Percentiles rank a stretch among this genome's conserved stretches.
phyloP scores from a whole-genome alignment of 2,888 invertebrate species.

The Habroteleia sp. region DNA sequence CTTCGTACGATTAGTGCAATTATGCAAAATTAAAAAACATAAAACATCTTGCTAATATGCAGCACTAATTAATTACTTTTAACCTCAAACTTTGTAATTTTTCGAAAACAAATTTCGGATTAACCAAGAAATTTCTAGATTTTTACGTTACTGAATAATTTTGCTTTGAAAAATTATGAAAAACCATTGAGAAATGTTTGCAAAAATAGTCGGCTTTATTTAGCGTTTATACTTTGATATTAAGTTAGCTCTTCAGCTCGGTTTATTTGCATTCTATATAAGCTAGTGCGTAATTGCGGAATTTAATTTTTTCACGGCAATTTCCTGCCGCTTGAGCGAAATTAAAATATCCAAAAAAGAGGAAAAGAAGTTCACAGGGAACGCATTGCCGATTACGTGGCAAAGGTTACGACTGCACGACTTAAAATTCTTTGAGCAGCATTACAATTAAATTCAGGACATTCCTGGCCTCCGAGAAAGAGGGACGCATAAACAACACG shows the following conservation, averaged over 20 bases:
- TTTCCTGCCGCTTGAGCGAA: conserved; percentile 48
- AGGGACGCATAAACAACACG: conserved; percentile 37
- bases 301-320: conserved; percentile 48
- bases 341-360: conserved; percentile 54
- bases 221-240: conserved; percentile 16
- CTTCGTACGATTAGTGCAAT: too few species aligned
- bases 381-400: conserved; percentile 53
- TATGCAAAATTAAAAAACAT: too few species aligned
- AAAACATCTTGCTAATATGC: too few species aligned
- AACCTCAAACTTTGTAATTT: too few species aligned
- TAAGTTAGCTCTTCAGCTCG: neutral
- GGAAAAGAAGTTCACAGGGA: conserved; percentile 21
- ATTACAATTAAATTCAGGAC: conserved; percentile 48
- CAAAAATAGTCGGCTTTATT: conserved; percentile 1
- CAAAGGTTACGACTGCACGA: conserved; percentile 41
- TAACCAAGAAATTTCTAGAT: too few species aligned
- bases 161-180: too few species aligned
- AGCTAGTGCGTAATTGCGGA: conserved; percentile 41
- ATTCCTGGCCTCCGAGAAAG: conserved; percentile 24
- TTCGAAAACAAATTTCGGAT: too few species aligned
- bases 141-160: too few species aligned
- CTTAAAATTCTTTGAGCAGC: conserved; percentile 52
- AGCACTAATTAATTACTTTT: too few species aligned
- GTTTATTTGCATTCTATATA: conserved; percentile 40
- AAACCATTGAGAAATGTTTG: neutral